These are phyloP conservation scores for Delphinapterus leucas DNA, from an alignment of 2,113 vertebrate species.

Conservation along the genomic window DNA sequence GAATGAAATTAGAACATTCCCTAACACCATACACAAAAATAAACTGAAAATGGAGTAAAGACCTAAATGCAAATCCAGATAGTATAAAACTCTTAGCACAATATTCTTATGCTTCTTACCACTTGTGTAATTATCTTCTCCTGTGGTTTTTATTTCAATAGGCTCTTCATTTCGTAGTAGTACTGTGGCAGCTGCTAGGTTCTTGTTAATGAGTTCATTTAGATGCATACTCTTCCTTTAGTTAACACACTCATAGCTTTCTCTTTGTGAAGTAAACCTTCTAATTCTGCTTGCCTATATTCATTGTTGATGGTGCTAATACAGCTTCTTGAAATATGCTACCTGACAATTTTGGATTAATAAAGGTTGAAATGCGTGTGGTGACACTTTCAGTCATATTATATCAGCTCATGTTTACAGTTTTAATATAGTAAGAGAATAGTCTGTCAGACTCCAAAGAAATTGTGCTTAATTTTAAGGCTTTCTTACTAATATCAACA, in stretches of 20 bases:
- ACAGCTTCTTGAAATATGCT: constrained; percentile 11
- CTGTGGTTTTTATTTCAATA: constrained; percentile 6
- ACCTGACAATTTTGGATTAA: constrained; percentile 37
- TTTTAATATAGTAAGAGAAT: constrained; percentile 26
- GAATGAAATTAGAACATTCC: too few species aligned
- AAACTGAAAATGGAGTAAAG: too few species aligned
- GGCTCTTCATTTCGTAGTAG: constrained; percentile 19
- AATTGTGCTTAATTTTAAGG: background rate
- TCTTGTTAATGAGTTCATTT: constrained; percentile 59
- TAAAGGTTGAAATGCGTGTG: background rate
- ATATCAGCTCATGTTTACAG: background rate
- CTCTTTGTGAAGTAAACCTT: constrained; percentile 33
- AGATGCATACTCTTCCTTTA: constrained; percentile 29
- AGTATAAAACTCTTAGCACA: too few species aligned
- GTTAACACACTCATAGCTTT: background rate
- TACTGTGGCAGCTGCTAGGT: constrained; percentile 10
- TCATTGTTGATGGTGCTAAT: constrained; percentile 30
- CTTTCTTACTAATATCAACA: background rate
- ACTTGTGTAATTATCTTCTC: background rate
- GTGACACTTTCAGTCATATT: background rate
- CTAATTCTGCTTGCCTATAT: constrained; percentile 36
- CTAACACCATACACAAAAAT: too few species aligned
- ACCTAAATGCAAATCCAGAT: too few species aligned
- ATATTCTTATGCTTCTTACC: background rate
- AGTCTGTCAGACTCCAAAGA: background rate